phyloP scores from a whole-genome alignment of 1,140 invertebrate genomes.

The Ganaspis sp. region DNA sequence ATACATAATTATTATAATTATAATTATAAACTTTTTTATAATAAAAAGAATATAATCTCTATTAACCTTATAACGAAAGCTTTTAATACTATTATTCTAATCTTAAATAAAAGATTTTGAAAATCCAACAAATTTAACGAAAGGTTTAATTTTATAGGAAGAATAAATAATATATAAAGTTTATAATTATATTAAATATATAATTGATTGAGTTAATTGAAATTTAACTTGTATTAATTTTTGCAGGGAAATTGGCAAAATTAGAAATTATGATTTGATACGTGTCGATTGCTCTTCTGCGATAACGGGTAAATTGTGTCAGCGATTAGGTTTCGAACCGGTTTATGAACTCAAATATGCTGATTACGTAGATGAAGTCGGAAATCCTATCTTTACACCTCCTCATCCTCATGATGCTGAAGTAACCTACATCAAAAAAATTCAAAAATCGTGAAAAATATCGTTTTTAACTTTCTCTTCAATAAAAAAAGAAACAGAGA shows the following conservation, averaged over 20 bases:
- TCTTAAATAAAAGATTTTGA: too few species aligned
- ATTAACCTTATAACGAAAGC: too few species aligned
- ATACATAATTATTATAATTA: slow-evolving; percentile 11
- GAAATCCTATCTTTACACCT: slow-evolving; percentile 78
- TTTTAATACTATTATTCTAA: too few species aligned
- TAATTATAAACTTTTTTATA: neutral
- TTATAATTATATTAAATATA: too few species aligned
- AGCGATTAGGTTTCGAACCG: slow-evolving; percentile 81
- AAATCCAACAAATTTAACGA: too few species aligned
- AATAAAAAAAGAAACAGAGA: neutral
- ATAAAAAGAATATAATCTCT: too few species aligned
- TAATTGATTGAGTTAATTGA: too few species aligned
- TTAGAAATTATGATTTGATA: slow-evolving; percentile 76
- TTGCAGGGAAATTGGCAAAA: slow-evolving; percentile 78
- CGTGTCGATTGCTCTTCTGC: slow-evolving; percentile 82
- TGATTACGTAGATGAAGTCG: slow-evolving; percentile 79
- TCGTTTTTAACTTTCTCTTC: neutral
- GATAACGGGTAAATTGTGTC: slow-evolving; percentile 83
- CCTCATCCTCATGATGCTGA: slow-evolving; percentile 77
- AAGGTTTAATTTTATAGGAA: too few species aligned
- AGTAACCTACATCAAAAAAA: slow-evolving; percentile 73
- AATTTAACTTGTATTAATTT: too few species aligned
- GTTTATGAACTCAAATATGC: slow-evolving; percentile 80
- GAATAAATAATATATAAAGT: slow-evolving; percentile 2
- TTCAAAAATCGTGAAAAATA: neutral